These are phyloP conservation scores for Parambassis ranga DNA, from an alignment of 2,797 vertebrate genomes.

Conservation along the genomic window DNA sequence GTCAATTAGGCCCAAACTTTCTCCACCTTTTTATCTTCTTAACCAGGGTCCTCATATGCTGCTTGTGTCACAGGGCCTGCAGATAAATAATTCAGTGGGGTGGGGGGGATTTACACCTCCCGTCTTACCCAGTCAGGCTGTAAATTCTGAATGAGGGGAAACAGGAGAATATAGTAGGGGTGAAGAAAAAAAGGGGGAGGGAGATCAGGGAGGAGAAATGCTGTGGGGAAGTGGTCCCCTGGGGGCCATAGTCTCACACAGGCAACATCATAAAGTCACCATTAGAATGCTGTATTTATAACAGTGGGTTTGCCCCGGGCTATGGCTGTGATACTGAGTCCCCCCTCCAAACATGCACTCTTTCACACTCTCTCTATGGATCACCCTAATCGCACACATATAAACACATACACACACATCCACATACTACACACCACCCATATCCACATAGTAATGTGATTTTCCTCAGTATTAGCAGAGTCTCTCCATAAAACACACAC, in stretches of 20 bases:
- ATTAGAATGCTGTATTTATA: constrained; percentile 92
- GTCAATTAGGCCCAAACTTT: constrained; percentile 92
- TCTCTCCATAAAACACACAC: constrained; percentile 74
- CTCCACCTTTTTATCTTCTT: constrained; percentile 94
- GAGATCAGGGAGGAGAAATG: constrained; percentile 67
- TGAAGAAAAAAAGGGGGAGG: constrained; percentile 50
- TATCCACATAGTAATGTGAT: constrained; percentile 62
- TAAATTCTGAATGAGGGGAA: constrained; percentile 91
- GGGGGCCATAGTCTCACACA: constrained; percentile 89
- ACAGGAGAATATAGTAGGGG: constrained; percentile 65
- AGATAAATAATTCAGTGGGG: constrained; percentile 92
- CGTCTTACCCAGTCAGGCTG: constrained; percentile 82
- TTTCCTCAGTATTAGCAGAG: constrained; percentile 60
- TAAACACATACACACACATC: constrained; percentile 18
- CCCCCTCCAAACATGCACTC: constrained; percentile 13
- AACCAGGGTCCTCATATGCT: constrained; percentile 93
- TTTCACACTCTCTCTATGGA: constrained; percentile 10
- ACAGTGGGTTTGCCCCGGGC: constrained; percentile 81
- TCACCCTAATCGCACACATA: constrained; percentile 49
- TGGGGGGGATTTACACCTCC: constrained; percentile 86
- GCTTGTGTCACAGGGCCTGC: constrained; percentile 89
- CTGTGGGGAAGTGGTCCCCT: constrained; percentile 85
- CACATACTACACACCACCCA: constrained; percentile 38
- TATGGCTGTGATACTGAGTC: constrained; percentile 69
- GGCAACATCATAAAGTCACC: constrained; percentile 95